These are phyloP conservation scores for Dipus sagitta DNA, from an alignment of 2,797 vertebrate genomes.

Conservation along the genomic window DNA sequence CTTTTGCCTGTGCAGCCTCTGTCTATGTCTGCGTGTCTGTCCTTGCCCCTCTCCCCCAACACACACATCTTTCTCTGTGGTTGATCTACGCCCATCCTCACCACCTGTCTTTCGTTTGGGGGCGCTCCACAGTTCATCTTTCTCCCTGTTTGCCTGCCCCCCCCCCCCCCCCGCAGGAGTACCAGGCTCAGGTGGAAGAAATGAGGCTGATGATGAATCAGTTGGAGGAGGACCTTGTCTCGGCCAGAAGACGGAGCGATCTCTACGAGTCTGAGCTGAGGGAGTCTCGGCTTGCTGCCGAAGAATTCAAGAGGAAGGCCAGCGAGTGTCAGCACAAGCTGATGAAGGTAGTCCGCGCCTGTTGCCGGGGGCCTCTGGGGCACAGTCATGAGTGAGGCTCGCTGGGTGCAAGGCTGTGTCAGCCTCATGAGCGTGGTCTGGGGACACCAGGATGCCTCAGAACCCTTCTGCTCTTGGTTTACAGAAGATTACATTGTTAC, in stretches of 20 bases:
- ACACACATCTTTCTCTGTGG: conserved; percentile 41
- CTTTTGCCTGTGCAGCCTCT: background rate
- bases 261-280: conserved; percentile 97
- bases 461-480: conserved; percentile 46
- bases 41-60: background rate
- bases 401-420: background rate
- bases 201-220: conserved; percentile 98
- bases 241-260: conserved; percentile 97
- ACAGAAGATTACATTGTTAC: background rate
- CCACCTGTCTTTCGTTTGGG: background rate
- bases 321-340: conserved; percentile 96
- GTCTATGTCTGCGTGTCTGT: background rate
- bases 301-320: conserved; percentile 97
- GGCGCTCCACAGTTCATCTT: conserved; percentile 54
- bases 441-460: background rate
- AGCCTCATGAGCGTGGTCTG: background rate
- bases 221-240: conserved; percentile 97
- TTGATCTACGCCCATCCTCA: conserved; percentile 1
- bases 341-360: conserved; percentile 92
- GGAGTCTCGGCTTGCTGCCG: conserved; percentile 95
- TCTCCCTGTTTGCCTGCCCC: conserved; percentile 54
- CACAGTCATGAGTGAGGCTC: background rate
- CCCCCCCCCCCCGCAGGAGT: conserved; percentile 90
- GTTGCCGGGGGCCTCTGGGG: background rate
- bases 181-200: conserved; percentile 98